phyloP scores from a whole-genome alignment of 2,888 invertebrate species.

The Cordilura impudica region DNA sequence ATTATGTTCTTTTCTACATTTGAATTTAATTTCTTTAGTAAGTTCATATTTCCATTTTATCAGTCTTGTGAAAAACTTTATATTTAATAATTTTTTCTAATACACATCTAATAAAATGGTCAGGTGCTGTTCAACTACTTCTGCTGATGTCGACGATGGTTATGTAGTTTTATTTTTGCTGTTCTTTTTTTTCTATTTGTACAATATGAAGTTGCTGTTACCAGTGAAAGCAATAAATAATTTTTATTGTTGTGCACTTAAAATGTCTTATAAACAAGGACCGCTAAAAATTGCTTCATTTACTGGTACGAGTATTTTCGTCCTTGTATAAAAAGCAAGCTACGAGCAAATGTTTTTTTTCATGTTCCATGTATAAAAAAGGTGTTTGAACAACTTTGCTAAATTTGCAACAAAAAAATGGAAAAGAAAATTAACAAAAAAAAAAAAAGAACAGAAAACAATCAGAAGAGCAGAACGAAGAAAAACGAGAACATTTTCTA shows the following conservation, averaged over 20 bases:
- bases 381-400: constrained; percentile 57
- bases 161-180: constrained; percentile 23
- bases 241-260: constrained; percentile 71
- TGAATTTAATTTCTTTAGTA: background rate
- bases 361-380: constrained; percentile 18
- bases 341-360: constrained; percentile 35
- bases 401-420: constrained; percentile 32
- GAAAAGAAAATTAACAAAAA: background rate
- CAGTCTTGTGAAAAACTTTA: too few relatives aligned
- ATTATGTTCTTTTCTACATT: background rate
- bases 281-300: constrained; percentile 36
- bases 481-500: constrained; percentile 51
- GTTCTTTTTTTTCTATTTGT: constrained; percentile 17
- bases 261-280: constrained; percentile 67
- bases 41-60: too few relatives aligned
- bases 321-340: constrained; percentile 3
- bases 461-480: too few relatives aligned
- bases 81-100: too few relatives aligned
- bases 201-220: constrained; percentile 41
- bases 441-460: constrained; percentile 44
- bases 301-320: constrained; percentile 2
- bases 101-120: background rate
- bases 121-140: background rate
- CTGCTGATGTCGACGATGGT: constrained; percentile 24
- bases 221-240: constrained; percentile 68